Base-by-base conservation (phyloP, 92 coral and sea anemone genomes). In the Pocillopora meandrina region DNA sequence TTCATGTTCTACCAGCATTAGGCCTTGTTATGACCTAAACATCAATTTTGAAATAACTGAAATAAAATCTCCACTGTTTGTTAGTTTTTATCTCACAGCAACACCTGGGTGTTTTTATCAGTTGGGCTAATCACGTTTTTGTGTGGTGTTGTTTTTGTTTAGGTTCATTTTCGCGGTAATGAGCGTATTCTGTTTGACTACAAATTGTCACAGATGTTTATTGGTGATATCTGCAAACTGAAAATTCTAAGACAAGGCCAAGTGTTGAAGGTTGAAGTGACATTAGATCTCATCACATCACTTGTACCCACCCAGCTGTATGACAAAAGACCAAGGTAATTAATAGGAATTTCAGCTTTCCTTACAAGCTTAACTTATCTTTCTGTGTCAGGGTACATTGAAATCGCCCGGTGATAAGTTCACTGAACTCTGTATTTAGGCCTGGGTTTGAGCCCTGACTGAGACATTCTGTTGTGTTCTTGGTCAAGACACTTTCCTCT, bases 81-180 rank as follows among this genome's bases (percentile, higher is more conserved):
- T 26, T 26, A 26, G 31, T 26, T 26, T 26, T 26, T 26, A 26
- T 26, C 31, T 26, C 31, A 26, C 31, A 26, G 52, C 8, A 42
- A 42, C 52, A 42, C 8, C 5, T 42, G 52, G 52, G 5, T 42
- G 52, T 42, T 42, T 3, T 42, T 42, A 42, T 42, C 52, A 42
- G 52, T 42, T 42, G 52, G 52, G 52, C 52, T 7, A 42, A 42
- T 42, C 52, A 42, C 52, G 31, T 68, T 68, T 2, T 11, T 23
- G 14, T 9, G 73, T 10, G 10, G 17, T 72, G 77, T 56, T 55
- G 62, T 71, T 64, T 36, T 52, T 49, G 36, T 74, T 9, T 62
- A 94, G 98, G 98, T 94, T 16, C 98, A 92, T 85, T 94, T 94
- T 79, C 98, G 98, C 71, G 98, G 98, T 9, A 92, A 94, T 33